Evolutionary conservation across 2,888 invertebrate genomes (phyloP).

Genomic region (Aradus depressus): DNA sequence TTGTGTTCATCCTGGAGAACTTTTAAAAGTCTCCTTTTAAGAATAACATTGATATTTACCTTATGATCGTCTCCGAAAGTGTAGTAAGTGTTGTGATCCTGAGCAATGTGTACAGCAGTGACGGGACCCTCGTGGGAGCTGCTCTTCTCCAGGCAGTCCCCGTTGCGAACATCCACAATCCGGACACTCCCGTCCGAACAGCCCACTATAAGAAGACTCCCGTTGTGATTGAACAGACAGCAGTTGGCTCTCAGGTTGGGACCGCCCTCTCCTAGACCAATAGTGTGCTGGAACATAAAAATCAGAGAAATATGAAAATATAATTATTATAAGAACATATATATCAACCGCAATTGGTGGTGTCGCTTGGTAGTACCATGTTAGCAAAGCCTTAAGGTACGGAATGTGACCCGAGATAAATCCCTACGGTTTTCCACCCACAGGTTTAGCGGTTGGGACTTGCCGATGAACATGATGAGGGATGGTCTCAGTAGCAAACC

Average conservation of each 20-base stretch:
- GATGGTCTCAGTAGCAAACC: too few species aligned
- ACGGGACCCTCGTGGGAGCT: conserved; percentile 45
- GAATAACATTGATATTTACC: conserved; percentile 34
- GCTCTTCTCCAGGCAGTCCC: conserved; percentile 45
- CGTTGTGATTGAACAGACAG: conserved; percentile 48
- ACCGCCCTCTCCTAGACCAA: conserved; percentile 26
- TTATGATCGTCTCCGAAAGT: conserved; percentile 46
- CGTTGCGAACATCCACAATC: conserved; percentile 44
- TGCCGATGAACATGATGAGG: too few species aligned
- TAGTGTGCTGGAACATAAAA: conserved; percentile 23
- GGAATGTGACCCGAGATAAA: too few species aligned
- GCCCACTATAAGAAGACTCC: conserved; percentile 46
- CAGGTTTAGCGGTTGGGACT: too few species aligned
- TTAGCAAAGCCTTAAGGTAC: too few species aligned
- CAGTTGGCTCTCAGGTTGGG: conserved; percentile 38
- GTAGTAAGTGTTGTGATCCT: conserved; percentile 46
- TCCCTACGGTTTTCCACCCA: too few species aligned
- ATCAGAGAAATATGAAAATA: conserved; percentile 1
- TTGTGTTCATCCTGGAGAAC: too few species aligned
- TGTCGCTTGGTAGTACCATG: too few species aligned
- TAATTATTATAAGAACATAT: too few species aligned
- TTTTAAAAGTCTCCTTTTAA: background rate
- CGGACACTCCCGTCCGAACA: conserved; percentile 46
- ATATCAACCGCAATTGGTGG: too few species aligned
- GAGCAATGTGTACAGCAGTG: conserved; percentile 43